phyloP scores from a whole-genome alignment of 1,140 invertebrate genomes.

The Orius insidiosus region DNA sequence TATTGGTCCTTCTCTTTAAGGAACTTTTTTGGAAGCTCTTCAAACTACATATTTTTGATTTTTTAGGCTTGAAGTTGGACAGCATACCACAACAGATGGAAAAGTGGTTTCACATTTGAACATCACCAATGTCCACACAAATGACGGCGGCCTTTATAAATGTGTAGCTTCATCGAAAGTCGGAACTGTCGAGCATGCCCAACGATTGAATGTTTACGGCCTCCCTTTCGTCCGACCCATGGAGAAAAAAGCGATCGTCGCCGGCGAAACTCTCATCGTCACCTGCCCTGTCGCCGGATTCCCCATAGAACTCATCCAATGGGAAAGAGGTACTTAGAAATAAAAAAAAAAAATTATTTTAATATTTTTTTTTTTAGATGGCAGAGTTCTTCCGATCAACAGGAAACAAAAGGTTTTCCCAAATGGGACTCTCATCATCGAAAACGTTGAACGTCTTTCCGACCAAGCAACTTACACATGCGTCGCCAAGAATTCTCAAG shows the following conservation, averaged over 20 bases:
- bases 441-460: conserved; percentile 76
- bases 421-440: conserved; percentile 84
- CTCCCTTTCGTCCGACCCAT: conserved; percentile 74
- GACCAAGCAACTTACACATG: conserved; percentile 92
- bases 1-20: too few relatives aligned
- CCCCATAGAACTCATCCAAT: conserved; percentile 81
- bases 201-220: conserved; percentile 82
- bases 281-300: conserved; percentile 88
- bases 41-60: conserved; percentile 3
- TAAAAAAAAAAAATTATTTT: too few relatives aligned
- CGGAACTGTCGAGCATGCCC: conserved; percentile 68
- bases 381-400: conserved; percentile 73
- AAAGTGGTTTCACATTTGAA: conserved; percentile 89
- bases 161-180: conserved; percentile 85
- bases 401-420: conserved; percentile 86
- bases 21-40: too few relatives aligned
- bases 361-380: too few relatives aligned
- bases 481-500: conserved; percentile 76
- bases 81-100: conserved; percentile 71
- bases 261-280: conserved; percentile 71
- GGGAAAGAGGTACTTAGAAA: conserved; percentile 53
- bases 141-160: conserved; percentile 83
- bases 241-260: conserved; percentile 88
- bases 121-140: conserved; percentile 77
- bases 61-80: conserved; percentile 54